Conservation (phyloP, 1,140 invertebrate species). For the Dreissena rostriformis region DNA sequence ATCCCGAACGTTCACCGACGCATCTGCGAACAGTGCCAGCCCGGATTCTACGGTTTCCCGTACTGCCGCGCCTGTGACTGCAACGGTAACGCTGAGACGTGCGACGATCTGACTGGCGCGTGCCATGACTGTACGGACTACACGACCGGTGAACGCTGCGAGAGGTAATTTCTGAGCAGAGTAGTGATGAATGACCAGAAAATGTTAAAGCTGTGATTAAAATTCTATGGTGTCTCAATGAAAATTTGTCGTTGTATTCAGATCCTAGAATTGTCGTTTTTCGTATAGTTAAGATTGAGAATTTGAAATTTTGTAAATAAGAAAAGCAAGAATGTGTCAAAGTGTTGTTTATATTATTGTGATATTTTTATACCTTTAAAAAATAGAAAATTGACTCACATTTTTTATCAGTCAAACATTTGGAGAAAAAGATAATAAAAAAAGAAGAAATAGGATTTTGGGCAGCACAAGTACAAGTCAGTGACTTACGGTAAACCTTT, state of each 20-base stretch:
- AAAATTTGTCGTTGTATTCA: too few species aligned
- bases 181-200: background rate
- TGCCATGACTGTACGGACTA: conserved; percentile 94
- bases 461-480: background rate
- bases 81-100: conserved; percentile 97
- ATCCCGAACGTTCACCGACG: conserved; percentile 94
- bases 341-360: too few species aligned
- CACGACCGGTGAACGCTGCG: conserved; percentile 94
- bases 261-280: background rate
- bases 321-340: too few species aligned
- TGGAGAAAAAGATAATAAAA: too few species aligned
- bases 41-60: conserved; percentile 88
- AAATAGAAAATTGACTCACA: background rate
- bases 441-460: too few species aligned
- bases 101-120: conserved; percentile 94
- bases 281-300: background rate
- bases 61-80: conserved; percentile 97
- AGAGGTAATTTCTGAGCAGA: conserved; percentile 82
- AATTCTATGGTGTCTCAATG: too few species aligned
- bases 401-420: conserved; percentile 80
- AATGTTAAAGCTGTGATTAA: too few species aligned
- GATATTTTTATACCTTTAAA: background rate
- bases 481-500: too few species aligned
- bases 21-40: conserved; percentile 85
- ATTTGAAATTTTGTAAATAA: too few species aligned